Evolutionary conservation across 2,888 invertebrate genomes (phyloP), one percentile per base, ranked within the genome.

Genomic region (Agrilus cyanescens): DNA sequence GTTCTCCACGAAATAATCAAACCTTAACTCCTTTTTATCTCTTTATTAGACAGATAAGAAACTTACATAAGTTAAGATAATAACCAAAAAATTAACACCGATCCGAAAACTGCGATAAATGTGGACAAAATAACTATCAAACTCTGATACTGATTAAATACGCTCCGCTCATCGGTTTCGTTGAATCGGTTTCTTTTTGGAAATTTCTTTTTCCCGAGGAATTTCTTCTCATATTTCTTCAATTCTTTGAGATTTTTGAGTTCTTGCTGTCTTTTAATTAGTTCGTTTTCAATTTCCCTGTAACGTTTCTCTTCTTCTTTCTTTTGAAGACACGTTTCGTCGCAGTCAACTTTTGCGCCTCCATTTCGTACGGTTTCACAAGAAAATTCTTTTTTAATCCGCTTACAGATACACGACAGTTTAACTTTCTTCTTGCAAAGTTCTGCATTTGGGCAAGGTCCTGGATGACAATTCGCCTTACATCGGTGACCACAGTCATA

Each of bases 401-500:
- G 75, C 52, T 82, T 82, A 61, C 94, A 94, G 29, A 72, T 67
- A 55, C 94, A 94, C 44, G 74, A 71, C 0, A 88, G 65, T 62
- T 84, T 85, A 0, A 89, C 76, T 62, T 86, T 89, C 58, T 85
- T 85, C 43, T 75, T 77, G 59, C 94, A 94, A 1, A 67, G 61
- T 46, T 82, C 78, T 4, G 73, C 66, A 48, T 74, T 72, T 1
- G 74, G 73, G 58, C 90, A 91, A 0, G 62, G 55, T 1, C 85
- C 86, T 0, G 78, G 67, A 59, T 90, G 90, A 53, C 90, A 90
- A 33, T 72, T 70, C 6, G 76, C 69, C 30, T 73, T 68, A 60
- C 89, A 90, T 6, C 85, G 79, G 66, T 95, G 94, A 0, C 88
- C 86, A 66, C 94, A 95, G 6, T 76, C 63, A 60, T 85, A 78